phyloP scores from a whole-genome alignment of 2,113 vertebrate genomes.

The Genyomyrus donnyi region DNA sequence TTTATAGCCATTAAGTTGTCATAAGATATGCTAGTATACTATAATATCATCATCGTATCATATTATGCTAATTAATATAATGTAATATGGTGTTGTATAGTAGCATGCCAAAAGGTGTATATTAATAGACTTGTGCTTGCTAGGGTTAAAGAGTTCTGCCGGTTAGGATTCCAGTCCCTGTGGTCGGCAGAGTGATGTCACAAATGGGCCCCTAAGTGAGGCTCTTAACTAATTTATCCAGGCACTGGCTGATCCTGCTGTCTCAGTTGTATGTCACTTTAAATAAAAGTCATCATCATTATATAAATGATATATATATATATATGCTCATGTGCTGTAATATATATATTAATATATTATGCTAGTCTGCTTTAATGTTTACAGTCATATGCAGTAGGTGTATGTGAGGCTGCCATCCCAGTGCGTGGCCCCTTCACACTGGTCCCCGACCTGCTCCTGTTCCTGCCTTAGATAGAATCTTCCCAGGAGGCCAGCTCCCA shows the following conservation, averaged over 20 bases:
- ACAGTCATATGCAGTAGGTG: not conserved
- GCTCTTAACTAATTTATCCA: not conserved
- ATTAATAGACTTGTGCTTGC: not conserved
- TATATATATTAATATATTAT: not conserved
- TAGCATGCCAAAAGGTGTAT: not conserved
- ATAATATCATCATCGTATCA: not conserved
- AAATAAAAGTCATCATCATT: not conserved
- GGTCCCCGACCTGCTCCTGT: conserved; percentile 4
- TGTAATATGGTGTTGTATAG: not conserved
- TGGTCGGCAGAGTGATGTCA: not conserved
- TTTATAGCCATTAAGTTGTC: not conserved
- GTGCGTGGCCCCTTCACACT: not conserved
- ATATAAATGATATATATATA: too few relatives aligned
- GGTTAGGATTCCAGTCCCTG: not conserved
- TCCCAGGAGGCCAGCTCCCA: conserved; percentile 72
- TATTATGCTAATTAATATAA: not conserved
- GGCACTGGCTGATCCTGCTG: not conserved
- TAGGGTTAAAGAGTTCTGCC: not conserved
- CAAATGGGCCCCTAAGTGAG: not conserved
- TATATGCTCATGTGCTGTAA: not conserved
- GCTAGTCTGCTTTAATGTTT: not conserved
- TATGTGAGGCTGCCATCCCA: not conserved
- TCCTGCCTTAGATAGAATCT: conserved; percentile 67
- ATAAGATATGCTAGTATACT: not conserved
- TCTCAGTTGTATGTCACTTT: not conserved